Evolutionary conservation across 2,797 vertebrate genomes (phyloP), one percentile per base, ranked within the genome.

Genomic region (Salmo trutta): DNA sequence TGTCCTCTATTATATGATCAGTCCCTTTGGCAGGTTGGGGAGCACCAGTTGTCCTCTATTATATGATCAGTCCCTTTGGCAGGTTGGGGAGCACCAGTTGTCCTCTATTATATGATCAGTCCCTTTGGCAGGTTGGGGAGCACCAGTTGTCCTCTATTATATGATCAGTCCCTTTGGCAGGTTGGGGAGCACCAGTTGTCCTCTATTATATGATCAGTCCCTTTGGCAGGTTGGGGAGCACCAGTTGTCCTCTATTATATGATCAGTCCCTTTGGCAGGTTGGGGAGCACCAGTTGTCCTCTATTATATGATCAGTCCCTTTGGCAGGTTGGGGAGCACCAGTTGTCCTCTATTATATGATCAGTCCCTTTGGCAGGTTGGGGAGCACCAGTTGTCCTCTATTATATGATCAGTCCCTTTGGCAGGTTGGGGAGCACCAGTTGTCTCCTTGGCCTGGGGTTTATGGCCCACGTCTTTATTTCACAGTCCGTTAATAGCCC

Each of bases 381-480:
- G 7, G 72, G 51, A 54, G 56, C n/a, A n/a, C n/a, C n/a, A n/a
- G n/a, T n/a, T n/a, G n/a, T n/a, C 53, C 4, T 31, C 33, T n/a
- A n/a, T n/a, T 24, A 27, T 72, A 47, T 36, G 62, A 24, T 19
- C 3, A 24, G 19, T 56, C 19, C 33, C 24, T 29, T 27, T 62
- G 47, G 29, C 54, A 72, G 68, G 56, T 33, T 73, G 19, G 7
- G 72, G 51, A 54, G 56, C 75, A 77, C 71, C 12, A 75, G 64
- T n/a, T 75, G 51, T 75, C 85, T 82, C 52, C 76, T 82, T 81
- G 31, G 75, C 33, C 0, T 17, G 14, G 17, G 17, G 77, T 83
- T 83, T 79, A 79, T 53, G 31, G 33, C 47, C 62, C 71, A 72
- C 53, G 36, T 74, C 78, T 87, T 87, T 81, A 83, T 86, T 87